These are phyloP conservation scores for Anticlea derivata DNA, from an alignment of 2,888 invertebrate species.

Conservation along the genomic window DNA sequence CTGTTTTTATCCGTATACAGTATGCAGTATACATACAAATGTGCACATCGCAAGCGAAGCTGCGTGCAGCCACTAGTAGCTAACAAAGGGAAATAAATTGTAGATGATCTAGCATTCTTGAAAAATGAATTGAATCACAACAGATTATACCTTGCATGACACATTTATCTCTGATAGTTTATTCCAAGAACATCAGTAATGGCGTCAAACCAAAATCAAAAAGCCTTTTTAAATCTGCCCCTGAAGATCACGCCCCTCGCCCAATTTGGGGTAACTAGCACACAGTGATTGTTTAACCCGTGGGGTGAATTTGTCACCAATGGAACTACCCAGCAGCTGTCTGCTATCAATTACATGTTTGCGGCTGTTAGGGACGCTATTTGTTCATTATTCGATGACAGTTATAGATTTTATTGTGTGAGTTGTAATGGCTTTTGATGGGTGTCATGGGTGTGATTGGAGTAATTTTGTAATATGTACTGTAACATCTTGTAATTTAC, in stretches of 20 bases:
- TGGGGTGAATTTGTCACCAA: constrained; percentile 75
- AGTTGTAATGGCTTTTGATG: constrained; percentile 30
- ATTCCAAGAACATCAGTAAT: constrained; percentile 14
- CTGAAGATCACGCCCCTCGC: constrained; percentile 60
- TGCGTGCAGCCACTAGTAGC: too few relatives aligned
- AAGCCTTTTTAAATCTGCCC: constrained; percentile 41
- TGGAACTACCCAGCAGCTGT: constrained; percentile 62
- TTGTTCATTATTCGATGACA: constrained; percentile 75
- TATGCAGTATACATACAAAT: too few relatives aligned
- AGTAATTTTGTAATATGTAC: constrained; percentile 5
- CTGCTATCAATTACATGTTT: constrained; percentile 75
- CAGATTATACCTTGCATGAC: too few relatives aligned
- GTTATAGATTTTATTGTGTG: constrained; percentile 62
- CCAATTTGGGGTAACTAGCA: constrained; percentile 56
- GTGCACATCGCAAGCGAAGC: too few relatives aligned
- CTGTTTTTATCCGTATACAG: too few relatives aligned
- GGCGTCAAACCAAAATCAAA: constrained; percentile 24
- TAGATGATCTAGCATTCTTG: too few relatives aligned
- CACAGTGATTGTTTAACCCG: constrained; percentile 49
- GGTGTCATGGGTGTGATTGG: constrained; percentile 23
- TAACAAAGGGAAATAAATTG: too few relatives aligned
- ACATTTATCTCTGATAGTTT: not conserved
- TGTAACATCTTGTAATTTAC: too few relatives aligned
- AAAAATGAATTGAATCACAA: too few relatives aligned
- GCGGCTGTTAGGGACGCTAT: constrained; percentile 76